Base-by-base conservation (phyloP, 2,888 invertebrate genomes). In the Cephus pulcher region DNA sequence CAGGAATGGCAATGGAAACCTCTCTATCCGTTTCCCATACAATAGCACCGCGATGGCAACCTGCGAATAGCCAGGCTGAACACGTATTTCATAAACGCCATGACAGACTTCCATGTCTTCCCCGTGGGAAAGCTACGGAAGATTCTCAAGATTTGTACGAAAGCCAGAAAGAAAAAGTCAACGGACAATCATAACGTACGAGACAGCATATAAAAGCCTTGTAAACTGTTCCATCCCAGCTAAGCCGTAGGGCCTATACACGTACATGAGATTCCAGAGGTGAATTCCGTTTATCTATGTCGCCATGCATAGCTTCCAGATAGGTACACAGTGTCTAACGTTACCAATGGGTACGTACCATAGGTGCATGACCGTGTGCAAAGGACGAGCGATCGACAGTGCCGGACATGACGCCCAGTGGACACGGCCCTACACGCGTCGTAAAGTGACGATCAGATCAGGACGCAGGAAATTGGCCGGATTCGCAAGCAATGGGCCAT, bases 381-480 rank as follows among this genome's bases (percentile, higher is more conserved):
- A 68, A 75, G 68, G 79, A 70, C 77, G 34, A 71, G 70, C 68
- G 73, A 75, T 69, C 30, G 77, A 77, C 35, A 34, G 40, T 30
- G 56, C 2, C 56, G 75, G 34, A 77, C 75, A 69, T 23, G 56
- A 56, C 56, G 35, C 71, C 35, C 56, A 40, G 32, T 34, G 78
- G 77, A 80, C 83, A 79, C 80, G 78, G 79, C 83, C 85, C 85
- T 87, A 88, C 88, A 88, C 86, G 89, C 89, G 88, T 91, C 91
- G 91, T 91, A 91, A 91, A 91, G 91, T 91, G 91, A 89, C 90
- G 90, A 91, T 90, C 90, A 86, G 90, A 90, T 90, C 90, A 87
- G 89, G 88, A 87, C 84, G 84, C 87, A 88, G 91, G 90, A 91
- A 91, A 91, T 91, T 91, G 91, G 90, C 88, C 90, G 90, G 90